Evolutionary conservation across 2,113 vertebrate genomes (phyloP), one percentile per base, ranked within the genome.

Genomic region (Apteryx mantelli): DNA sequence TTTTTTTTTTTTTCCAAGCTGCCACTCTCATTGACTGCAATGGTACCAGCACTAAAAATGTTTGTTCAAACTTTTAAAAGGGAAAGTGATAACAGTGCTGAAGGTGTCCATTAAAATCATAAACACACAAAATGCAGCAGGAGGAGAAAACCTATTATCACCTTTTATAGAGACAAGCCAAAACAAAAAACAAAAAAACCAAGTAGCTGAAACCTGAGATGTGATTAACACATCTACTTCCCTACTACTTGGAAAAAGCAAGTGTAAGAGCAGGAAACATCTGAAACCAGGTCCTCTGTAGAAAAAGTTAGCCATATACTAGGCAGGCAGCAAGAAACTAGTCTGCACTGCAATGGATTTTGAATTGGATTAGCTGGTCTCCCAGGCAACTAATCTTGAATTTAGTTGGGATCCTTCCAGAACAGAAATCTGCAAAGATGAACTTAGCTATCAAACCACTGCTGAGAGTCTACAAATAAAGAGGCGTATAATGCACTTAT

Each of bases 311-410:
- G 40, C 7, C 52, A 75, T 71, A 81, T 30, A 61, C 36, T 32
- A 91, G 70, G 36, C 36, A 38, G 36, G 60, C 75, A 73, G 46
- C 53, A 85, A 58, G 53, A 44, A 91, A 89, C 85, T 71, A 32
- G 46, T 61, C 46, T 87, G 46, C 17, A 28, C 26, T 22, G 40
- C 60, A 34, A 30, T 76, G 81, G 80, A 61, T 55, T 75, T 69
- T 48, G 91, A 82, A 91, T 80, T 93, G 70, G 64, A 94, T 95
- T 92, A 82, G 65, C 85, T 88, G 69, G 76, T 94, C 70, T 83
- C 86, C 90, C 44, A 73, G 83, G 68, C 87, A 93, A 94, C 86
- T 95, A 52, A 86, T 84, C 78, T 82, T 95, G 78, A 96, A 95
- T 95, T 93, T 93, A 69, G 88, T 82, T 90, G 58, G 64, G 48